Percentiles rank a stretch among this genome's conserved stretches.
phyloP scores from a whole-genome alignment of 2,113 vertebrate species.

The Camelus dromedarius region DNA sequence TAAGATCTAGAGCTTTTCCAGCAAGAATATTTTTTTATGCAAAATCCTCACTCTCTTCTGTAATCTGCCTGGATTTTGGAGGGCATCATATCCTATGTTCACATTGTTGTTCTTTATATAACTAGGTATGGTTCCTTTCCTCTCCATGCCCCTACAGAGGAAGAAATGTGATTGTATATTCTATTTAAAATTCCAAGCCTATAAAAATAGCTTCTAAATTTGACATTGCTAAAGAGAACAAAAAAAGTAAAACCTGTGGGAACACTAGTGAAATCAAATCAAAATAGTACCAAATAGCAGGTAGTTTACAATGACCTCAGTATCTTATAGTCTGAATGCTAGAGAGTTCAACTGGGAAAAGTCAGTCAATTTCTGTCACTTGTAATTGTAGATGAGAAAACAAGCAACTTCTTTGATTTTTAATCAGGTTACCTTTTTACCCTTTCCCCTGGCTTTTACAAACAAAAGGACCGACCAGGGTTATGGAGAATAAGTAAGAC shows the following conservation, averaged over 20 bases:
- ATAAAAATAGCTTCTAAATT: conserved; percentile 2
- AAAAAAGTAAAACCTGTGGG: not conserved
- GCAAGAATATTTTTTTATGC: not conserved
- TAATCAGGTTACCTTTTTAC: not conserved
- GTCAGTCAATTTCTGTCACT: not conserved
- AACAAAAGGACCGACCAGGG: not conserved
- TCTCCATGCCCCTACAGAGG: not conserved
- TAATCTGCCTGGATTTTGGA: not conserved
- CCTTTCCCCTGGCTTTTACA: conserved; percentile 18
- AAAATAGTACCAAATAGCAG: conserved; percentile 34
- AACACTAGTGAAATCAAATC: conserved; percentile 24
- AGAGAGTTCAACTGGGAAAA: not conserved
- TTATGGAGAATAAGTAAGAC: not conserved
- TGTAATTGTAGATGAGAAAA: not conserved
- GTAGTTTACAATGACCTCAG: not conserved
- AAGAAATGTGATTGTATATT: conserved; percentile 36
- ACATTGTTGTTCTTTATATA: not conserved
- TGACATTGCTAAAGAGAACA: not conserved
- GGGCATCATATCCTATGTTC: not conserved
- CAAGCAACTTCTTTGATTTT: conserved; percentile 6
- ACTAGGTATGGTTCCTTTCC: not conserved
- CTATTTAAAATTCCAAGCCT: conserved; percentile 5
- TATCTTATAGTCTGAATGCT: not conserved
- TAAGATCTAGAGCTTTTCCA: not conserved
- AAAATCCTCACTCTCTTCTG: not conserved